Evolutionary conservation across 2,797 vertebrate genomes (phyloP).

Genomic region (Brotula barbata): DNA sequence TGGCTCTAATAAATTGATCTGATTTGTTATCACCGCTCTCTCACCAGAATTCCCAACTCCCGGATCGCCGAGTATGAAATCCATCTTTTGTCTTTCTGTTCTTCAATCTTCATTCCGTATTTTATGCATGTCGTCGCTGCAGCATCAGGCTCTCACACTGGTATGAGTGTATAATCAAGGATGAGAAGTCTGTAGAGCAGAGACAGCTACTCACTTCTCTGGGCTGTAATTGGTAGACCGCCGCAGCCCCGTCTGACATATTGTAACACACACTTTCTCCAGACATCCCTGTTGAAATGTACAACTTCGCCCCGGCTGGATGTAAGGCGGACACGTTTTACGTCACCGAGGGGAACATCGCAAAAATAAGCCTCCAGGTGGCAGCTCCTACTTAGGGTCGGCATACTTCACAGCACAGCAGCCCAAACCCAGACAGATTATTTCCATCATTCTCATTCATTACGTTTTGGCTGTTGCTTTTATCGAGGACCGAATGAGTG

Average conservation of each 20-base stretch:
- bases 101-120: conserved; percentile 33
- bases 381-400: conserved; percentile 46
- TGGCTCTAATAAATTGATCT: conserved; percentile 40
- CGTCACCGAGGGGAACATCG: conserved; percentile 68
- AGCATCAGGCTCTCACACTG: conserved; percentile 51
- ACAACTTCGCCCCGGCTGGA: conserved; percentile 58
- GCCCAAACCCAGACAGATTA: conserved; percentile 2
- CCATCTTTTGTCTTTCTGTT: conserved; percentile 10
- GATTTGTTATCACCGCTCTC: neutral
- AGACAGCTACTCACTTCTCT: conserved; percentile 69
- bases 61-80: conserved; percentile 39
- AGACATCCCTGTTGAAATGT: conserved; percentile 64
- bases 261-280: conserved; percentile 54
- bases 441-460: neutral
- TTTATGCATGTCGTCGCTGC: conserved; percentile 43
- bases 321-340: conserved; percentile 68
- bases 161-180: conserved; percentile 52
- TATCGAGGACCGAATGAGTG: conserved; percentile 5
- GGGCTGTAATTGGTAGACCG: conserved; percentile 74
- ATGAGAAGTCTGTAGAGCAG: conserved; percentile 51
- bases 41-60: conserved; percentile 9
- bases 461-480: conserved; percentile 22
- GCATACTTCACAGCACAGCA: conserved; percentile 56
- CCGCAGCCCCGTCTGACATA: conserved; percentile 64
- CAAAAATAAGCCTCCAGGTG: conserved; percentile 55